These are phyloP conservation scores for Stenopsyche tienmushanensis DNA, from an alignment of 1,140 invertebrate genomes.

Conservation along the genomic window DNA sequence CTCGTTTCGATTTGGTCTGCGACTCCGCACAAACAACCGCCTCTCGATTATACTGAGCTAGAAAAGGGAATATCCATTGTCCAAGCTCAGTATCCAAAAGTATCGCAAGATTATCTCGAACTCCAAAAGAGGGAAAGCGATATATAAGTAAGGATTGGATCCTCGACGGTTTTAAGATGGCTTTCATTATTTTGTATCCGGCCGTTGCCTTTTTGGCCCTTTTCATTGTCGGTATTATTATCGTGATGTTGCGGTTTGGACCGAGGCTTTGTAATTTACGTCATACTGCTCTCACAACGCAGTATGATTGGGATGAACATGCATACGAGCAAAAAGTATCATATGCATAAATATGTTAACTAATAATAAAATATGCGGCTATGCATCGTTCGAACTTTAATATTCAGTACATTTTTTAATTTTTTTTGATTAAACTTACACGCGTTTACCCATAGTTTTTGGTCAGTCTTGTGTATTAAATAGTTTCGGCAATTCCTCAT, in stretches of 20 bases:
- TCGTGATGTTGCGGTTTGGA: constrained; percentile 72
- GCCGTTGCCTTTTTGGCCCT: constrained; percentile 68
- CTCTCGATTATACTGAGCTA: constrained; percentile 75
- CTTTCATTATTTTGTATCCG: constrained; percentile 72
- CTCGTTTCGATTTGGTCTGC: constrained; percentile 78
- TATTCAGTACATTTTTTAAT: no score
- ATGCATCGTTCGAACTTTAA: no score
- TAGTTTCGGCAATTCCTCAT: no score
- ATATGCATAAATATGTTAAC: constrained; percentile 49
- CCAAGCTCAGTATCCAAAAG: constrained; percentile 41
- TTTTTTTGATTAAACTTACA: no score
- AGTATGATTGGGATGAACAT: constrained; percentile 60
- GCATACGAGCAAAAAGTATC: constrained; percentile 66
- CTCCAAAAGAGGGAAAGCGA: constrained; percentile 80
- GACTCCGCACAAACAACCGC: constrained; percentile 79
- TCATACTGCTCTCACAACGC: constrained; percentile 62
- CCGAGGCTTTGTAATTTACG: constrained; percentile 65
- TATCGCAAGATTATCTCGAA: constrained; percentile 68
- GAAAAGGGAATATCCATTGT: constrained; percentile 55
- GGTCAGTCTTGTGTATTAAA: no score
- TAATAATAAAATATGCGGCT: no score
- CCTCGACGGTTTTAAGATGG: constrained; percentile 55
- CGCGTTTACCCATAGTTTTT: no score
- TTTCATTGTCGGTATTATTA: constrained; percentile 72
- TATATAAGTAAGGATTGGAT: constrained; percentile 66